Conservation (phyloP, 2,797 vertebrate species). For the Mormyrus proboscirostris region DNA sequence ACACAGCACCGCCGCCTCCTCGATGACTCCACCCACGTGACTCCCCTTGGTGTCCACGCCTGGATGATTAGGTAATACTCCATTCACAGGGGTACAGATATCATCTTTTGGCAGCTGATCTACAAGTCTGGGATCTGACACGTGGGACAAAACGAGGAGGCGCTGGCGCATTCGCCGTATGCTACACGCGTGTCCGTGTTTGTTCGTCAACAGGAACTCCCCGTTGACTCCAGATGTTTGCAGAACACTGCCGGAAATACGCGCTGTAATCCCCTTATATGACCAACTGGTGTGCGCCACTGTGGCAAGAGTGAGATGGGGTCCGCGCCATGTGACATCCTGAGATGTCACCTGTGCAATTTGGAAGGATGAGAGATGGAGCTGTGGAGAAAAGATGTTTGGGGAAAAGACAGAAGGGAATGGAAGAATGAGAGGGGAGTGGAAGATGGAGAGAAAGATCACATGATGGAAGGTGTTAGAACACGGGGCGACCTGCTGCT, state of each 20-base stretch:
- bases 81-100: background rate
- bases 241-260: background rate
- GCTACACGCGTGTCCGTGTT: background rate
- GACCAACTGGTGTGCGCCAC: background rate
- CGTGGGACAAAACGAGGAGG: background rate
- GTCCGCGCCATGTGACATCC: background rate
- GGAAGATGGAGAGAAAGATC: background rate
- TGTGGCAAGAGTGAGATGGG: background rate
- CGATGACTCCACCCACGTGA: background rate
- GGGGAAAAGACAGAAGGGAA: background rate
- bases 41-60: background rate
- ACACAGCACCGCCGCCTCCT: background rate
- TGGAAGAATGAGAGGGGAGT: background rate
- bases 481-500: background rate
- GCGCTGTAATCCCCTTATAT: background rate
- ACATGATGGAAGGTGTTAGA: background rate
- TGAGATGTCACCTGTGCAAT: background rate
- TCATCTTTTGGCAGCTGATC: background rate
- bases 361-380: background rate
- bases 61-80: constrained; percentile 2
- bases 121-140: background rate
- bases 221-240: background rate
- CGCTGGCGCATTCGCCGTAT: background rate
- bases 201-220: background rate
- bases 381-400: background rate